Evolutionary conservation across 1,140 invertebrate genomes (phyloP), one percentile per base, ranked within the genome.

Genomic region (Drosophila bocki): DNA sequence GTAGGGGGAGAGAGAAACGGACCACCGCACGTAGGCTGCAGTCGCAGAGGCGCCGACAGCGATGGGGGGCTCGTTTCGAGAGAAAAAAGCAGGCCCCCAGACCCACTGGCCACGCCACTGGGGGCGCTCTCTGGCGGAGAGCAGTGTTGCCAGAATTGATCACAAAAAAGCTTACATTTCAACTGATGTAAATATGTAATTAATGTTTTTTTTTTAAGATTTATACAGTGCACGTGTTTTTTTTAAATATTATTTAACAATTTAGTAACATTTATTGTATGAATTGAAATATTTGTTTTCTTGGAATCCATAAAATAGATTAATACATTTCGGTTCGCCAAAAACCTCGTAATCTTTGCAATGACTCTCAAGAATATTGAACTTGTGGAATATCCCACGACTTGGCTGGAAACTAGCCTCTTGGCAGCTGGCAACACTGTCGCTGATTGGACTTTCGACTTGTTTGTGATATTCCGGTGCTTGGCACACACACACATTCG

Each of bases 381-480:
- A 22, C 33, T 54, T 22, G 8, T 15, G 51, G 51, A 37, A 37
- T 22, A 37, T 15, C 51, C 17, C 19, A 7, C 13, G 17, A 33
- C 8, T 32, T 61, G 5, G 54, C 29, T 63, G 9, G n/a, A 47
- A 67, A 67, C 63, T 35, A 67, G 32, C 19, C 32, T 3, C 6
- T 3, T 17, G 3, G 12, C 33, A 35, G 54, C 29, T n/a, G 39
- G 15, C 63, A 67, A 42, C 59, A 32, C 58, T 63, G 33, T 5
- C 3, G 13, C 63, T 67, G 19, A 22, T 86, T 86, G 84, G 83
- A 86, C 83, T 86, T 86, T 86, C 71, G 80, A 86, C 83, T 86
- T 88, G 82, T 86, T 84, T 84, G 80, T 77, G 67, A 80, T 76
- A 78, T 58, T 74, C 67, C 71, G 29, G 12, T 74, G 56, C 26